Percentiles rank a stretch among this genome's conserved stretches.
These are phyloP conservation scores for Etheostoma nigrum DNA, from an alignment of 2,797 vertebrate species.

Conservation along the genomic window DNA sequence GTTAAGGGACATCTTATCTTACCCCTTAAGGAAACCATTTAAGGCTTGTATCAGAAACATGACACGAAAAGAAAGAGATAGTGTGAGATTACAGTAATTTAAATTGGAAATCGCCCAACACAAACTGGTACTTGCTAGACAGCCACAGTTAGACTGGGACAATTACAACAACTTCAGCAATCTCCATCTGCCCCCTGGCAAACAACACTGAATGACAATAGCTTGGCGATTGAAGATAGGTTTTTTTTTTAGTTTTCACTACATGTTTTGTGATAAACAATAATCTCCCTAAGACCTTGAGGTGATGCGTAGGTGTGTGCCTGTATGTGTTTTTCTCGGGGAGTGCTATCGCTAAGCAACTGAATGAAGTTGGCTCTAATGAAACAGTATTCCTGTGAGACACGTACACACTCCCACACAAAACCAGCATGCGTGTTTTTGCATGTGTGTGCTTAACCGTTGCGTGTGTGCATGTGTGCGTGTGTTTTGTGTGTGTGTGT, in stretches of 20 bases:
- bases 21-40: slow-evolving; percentile 19
- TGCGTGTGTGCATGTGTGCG: neutral
- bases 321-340: slow-evolving; percentile 76
- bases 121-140: slow-evolving; percentile 50
- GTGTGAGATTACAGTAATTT: slow-evolving; percentile 28
- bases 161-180: slow-evolving; percentile 29
- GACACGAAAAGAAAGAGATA: neutral
- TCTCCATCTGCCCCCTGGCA: slow-evolving; percentile 59
- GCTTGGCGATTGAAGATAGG: slow-evolving; percentile 36
- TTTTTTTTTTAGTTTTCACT: slow-evolving; percentile 23
- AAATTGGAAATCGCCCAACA: slow-evolving; percentile 38
- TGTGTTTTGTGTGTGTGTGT: slow-evolving; percentile 13
- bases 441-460: neutral
- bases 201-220: slow-evolving; percentile 52
- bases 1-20: slow-evolving; percentile 1
- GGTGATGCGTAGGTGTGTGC: slow-evolving; percentile 76
- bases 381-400: slow-evolving; percentile 77
- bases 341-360: slow-evolving; percentile 84
- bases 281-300: slow-evolving; percentile 71
- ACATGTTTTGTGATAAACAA: slow-evolving; percentile 74
- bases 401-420: slow-evolving; percentile 71
- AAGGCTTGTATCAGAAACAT: slow-evolving; percentile 7
- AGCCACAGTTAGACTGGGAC: slow-evolving; percentile 31
- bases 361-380: slow-evolving; percentile 77
- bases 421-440: slow-evolving; percentile 22